Evolutionary conservation across 1,140 invertebrate species (phyloP).

Genomic region (Brachionus manjavacas): DNA sequence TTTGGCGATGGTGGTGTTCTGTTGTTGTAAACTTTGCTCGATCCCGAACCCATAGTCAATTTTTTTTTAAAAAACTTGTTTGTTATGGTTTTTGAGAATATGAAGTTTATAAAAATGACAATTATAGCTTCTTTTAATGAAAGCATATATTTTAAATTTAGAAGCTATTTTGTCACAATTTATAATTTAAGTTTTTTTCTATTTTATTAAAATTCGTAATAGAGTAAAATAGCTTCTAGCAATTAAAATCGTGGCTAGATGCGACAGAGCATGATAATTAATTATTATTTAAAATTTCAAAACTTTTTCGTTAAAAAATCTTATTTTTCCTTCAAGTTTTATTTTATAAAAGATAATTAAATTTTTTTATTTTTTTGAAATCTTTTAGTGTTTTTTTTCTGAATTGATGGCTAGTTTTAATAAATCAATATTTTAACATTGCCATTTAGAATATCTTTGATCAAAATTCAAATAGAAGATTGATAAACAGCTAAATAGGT

Average conservation of each 20-base stretch:
- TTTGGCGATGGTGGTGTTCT: not conserved
- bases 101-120: not conserved
- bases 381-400: too few relatives aligned
- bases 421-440: too few relatives aligned
- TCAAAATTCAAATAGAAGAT: too few relatives aligned
- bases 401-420: too few relatives aligned
- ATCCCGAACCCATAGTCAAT: constrained; percentile 6
- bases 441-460: too few relatives aligned
- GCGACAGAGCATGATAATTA: not conserved
- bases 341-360: not conserved
- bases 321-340: not conserved
- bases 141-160: not conserved
- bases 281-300: not conserved
- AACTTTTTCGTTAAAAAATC: not conserved
- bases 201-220: not conserved
- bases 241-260: not conserved
- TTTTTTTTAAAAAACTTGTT: not conserved
- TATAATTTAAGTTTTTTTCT: not conserved
- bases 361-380: not conserved
- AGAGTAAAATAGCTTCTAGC: not conserved
- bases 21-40: not conserved
- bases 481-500: too few relatives aligned
- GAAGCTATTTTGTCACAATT: not conserved
- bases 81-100: not conserved
- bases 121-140: not conserved